phyloP scores from a whole-genome alignment of 2,888 invertebrate genomes.

The Cyaniris semiargus region DNA sequence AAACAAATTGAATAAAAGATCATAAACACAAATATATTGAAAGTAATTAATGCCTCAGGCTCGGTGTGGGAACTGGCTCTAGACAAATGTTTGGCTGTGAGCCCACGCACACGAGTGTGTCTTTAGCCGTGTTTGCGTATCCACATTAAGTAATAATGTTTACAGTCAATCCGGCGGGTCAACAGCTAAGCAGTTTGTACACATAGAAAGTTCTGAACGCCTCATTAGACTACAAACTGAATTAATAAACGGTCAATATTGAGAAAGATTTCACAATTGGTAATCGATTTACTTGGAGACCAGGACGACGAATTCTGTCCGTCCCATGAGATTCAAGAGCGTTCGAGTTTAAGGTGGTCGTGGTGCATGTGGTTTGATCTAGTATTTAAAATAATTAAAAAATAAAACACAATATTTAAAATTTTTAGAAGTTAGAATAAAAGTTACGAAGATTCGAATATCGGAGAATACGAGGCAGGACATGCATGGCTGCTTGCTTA shows the following conservation, averaged over 20 bases:
- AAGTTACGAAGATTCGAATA: too few species aligned
- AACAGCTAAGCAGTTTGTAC: constrained; percentile 32
- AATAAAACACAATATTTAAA: too few species aligned
- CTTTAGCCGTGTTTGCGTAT: constrained; percentile 35
- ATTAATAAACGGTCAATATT: constrained; percentile 16
- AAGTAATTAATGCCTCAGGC: constrained; percentile 29
- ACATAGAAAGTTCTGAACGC: constrained; percentile 27
- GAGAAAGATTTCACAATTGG: not conserved
- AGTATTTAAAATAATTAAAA: too few species aligned
- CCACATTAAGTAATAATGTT: constrained; percentile 36
- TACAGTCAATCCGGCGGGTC: constrained; percentile 36
- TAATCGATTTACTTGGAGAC: not conserved
- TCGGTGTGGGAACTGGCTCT: constrained; percentile 35
- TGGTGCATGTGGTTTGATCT: too few species aligned
- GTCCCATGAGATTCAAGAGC: too few species aligned
- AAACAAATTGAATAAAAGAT: constrained; percentile 28
- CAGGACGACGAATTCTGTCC: not conserved
- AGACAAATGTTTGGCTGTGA: constrained; percentile 38
- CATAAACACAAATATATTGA: constrained; percentile 33
- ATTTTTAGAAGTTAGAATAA: too few species aligned
- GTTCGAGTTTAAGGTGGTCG: too few species aligned
- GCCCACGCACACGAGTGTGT: constrained; percentile 37
- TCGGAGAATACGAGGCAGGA: too few species aligned
- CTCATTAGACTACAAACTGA: constrained; percentile 16
- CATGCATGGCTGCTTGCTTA: too few species aligned